These are phyloP conservation scores for Amphiura filiformis DNA, from an alignment of 35 echinoderm and acorn worm species.

Conservation along the genomic window DNA sequence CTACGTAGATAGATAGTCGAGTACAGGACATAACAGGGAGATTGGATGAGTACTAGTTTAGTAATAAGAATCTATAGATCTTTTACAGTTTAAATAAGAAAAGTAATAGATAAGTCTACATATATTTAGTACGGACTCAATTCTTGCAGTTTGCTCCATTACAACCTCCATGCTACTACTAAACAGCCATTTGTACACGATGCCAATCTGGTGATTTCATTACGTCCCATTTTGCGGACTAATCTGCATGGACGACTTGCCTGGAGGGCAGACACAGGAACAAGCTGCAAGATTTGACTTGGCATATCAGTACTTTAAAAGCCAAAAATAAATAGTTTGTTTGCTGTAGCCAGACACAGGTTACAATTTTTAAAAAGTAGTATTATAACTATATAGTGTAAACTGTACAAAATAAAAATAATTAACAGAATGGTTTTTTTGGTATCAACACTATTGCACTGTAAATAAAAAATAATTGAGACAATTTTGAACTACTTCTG, in stretches of 20 bases:
- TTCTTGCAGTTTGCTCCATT: neutral
- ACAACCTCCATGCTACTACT: neutral
- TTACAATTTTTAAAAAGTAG: neutral
- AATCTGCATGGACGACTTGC: neutral
- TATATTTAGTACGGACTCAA: neutral
- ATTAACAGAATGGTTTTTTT: neutral
- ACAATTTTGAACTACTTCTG: neutral
- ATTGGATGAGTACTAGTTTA: too few relatives aligned
- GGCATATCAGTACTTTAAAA: neutral
- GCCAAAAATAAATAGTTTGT: neutral
- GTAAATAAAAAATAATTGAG: too few relatives aligned
- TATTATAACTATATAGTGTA: neutral
- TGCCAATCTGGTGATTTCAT: neutral
- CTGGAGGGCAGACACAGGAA: neutral
- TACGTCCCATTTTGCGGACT: too few relatives aligned
- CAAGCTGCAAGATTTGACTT: neutral
- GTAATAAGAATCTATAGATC: neutral
- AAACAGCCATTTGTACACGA: slow-evolving; percentile 13
- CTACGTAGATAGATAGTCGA: neutral
- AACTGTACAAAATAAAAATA: neutral
- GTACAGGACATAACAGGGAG: neutral
- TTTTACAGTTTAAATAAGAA: neutral
- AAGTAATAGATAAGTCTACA: slow-evolving; percentile 1
- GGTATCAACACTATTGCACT: too few relatives aligned
- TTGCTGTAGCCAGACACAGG: neutral